phyloP scores from a whole-genome alignment of 2,888 invertebrate species.

The Andrena chrysosceles region DNA sequence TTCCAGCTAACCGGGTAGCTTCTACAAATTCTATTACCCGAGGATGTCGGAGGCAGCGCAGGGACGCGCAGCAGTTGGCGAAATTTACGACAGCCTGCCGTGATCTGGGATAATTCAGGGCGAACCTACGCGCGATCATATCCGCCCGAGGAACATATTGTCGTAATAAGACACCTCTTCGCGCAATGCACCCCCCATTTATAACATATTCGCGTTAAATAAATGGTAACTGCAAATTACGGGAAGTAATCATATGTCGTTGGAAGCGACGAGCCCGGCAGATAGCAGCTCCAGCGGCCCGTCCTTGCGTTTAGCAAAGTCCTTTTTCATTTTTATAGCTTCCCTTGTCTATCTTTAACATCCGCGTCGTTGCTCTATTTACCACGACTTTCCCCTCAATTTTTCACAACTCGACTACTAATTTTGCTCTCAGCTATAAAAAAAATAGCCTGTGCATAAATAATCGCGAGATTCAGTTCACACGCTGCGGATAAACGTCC shows the following conservation, averaged over 20 bases:
- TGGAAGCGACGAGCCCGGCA: constrained; percentile 14
- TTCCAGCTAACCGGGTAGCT: background rate
- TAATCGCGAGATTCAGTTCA: constrained; percentile 4
- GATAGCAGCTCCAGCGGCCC: constrained; percentile 15
- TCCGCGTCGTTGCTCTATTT: background rate
- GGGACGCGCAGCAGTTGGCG: background rate
- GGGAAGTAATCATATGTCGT: constrained; percentile 62
- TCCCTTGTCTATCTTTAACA: constrained; percentile 19
- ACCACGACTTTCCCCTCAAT: background rate
- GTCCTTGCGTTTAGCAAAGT: background rate
- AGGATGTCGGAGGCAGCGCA: background rate
- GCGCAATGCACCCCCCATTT: constrained; percentile 41
- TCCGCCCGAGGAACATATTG: constrained; percentile 41
- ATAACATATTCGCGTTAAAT: constrained; percentile 42
- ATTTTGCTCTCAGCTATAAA: background rate
- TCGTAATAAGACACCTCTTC: constrained; percentile 42
- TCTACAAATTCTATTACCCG: constrained; percentile 33
- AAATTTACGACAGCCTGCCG: constrained; percentile 36
- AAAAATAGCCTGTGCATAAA: background rate
- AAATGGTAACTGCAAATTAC: constrained; percentile 51
- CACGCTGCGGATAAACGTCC: background rate
- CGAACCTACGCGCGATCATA: constrained; percentile 48
- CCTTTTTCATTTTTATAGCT: background rate
- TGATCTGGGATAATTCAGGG: constrained; percentile 41
- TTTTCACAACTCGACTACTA: background rate